Percentiles rank a stretch among this genome's conserved stretches.
Evolutionary conservation across 2,888 invertebrate species (phyloP).

Genomic region (Oxystoma pomonae): DNA sequence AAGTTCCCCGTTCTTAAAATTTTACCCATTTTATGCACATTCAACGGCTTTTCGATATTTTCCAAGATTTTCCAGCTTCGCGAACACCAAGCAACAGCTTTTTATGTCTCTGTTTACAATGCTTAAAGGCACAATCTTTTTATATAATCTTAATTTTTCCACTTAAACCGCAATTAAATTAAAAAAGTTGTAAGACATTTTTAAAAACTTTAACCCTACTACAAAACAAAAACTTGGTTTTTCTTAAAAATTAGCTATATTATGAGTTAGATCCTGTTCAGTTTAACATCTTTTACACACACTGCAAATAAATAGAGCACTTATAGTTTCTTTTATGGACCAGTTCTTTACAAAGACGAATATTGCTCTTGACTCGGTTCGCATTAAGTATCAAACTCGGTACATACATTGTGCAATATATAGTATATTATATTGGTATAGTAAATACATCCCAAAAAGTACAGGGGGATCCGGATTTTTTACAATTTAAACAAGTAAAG

Average conservation of each 20-base stretch:
- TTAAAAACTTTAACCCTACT: too few relatives aligned
- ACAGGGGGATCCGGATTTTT: too few relatives aligned
- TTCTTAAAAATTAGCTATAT: too few relatives aligned
- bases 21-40: background rate
- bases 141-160: background rate
- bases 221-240: too few relatives aligned
- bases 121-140: background rate
- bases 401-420: background rate
- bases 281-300: too few relatives aligned
- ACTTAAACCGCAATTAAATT: too few relatives aligned
- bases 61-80: background rate
- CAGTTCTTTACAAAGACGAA: background rate
- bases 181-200: too few relatives aligned
- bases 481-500: too few relatives aligned
- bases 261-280: too few relatives aligned
- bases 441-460: too few relatives aligned
- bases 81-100: background rate
- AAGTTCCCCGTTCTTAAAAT: background rate
- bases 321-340: background rate
- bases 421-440: too few relatives aligned
- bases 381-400: background rate
- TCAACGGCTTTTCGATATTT: background rate
- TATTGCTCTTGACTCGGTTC: background rate
- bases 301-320: too few relatives aligned
- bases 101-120: background rate